Evolutionary conservation across 2,888 invertebrate genomes (phyloP).

Genomic region (Amphipyra tragopoginis): DNA sequence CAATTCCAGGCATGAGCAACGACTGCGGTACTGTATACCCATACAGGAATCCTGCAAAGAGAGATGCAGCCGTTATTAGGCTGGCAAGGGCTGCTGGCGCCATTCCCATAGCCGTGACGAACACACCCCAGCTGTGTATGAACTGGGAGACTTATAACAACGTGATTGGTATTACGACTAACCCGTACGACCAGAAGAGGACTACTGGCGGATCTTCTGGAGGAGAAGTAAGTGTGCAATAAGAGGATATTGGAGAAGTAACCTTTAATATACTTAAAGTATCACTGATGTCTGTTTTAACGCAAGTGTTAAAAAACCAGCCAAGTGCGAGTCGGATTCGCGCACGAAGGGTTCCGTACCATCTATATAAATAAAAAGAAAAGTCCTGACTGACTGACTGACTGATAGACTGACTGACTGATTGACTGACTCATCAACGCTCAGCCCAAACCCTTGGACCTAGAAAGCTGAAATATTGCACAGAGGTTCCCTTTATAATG

Average conservation of each 20-base stretch:
- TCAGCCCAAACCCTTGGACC: no score
- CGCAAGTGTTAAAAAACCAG: no score
- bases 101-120: slow-evolving; percentile 96
- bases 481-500: no score
- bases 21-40: slow-evolving; percentile 92
- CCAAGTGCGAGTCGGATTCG: no score
- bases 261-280: no score
- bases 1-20: slow-evolving; percentile 92
- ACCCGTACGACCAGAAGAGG: slow-evolving; percentile 95
- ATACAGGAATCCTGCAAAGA: slow-evolving; percentile 90
- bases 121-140: slow-evolving; percentile 97
- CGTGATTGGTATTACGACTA: slow-evolving; percentile 95
- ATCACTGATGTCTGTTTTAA: no score
- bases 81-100: slow-evolving; percentile 94
- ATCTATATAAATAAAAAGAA: no score
- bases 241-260: background rate
- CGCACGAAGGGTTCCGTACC: no score
- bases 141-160: slow-evolving; percentile 97
- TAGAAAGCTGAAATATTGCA: no score
- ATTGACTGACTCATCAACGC: no score
- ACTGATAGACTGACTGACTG: no score
- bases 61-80: slow-evolving; percentile 93
- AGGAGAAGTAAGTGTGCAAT: slow-evolving; percentile 91
- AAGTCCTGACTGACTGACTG: no score
- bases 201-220: slow-evolving; percentile 98